Evolutionary conservation across 2,113 vertebrate genomes (phyloP).

Genomic region (Crypturellus undulatus): DNA sequence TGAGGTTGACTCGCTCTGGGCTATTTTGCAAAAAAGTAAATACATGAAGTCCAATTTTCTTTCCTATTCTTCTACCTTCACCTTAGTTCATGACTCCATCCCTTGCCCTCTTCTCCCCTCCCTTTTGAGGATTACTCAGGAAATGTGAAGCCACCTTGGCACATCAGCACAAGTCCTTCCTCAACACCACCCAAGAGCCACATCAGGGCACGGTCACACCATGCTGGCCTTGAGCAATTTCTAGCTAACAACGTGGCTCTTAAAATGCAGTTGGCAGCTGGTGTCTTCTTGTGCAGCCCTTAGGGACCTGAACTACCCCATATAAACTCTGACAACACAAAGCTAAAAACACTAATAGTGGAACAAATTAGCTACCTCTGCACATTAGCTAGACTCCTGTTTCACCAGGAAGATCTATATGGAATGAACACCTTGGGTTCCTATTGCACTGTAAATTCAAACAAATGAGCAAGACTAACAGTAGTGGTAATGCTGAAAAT

Average conservation of each 20-base stretch:
- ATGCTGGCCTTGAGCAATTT: background rate
- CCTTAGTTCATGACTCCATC: background rate
- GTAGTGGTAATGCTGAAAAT: background rate
- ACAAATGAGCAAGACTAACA: background rate
- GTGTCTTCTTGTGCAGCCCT: background rate
- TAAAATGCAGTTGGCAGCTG: background rate
- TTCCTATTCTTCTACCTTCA: background rate
- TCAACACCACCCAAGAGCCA: background rate
- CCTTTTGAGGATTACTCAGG: background rate
- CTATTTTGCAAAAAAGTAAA: background rate
- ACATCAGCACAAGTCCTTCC: background rate
- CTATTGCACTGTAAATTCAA: constrained; percentile 7
- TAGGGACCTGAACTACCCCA: background rate
- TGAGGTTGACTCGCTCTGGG: accelerated
- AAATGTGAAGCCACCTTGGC: background rate
- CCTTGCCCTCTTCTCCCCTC: background rate
- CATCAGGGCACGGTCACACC: accelerated
- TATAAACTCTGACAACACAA: background rate
- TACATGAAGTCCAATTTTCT: accelerated
- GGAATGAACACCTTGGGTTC: background rate
- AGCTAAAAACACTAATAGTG: background rate
- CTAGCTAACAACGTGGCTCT: constrained; percentile 31
- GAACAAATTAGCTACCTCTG: background rate
- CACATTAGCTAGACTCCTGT: background rate
- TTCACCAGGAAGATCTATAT: background rate